A percentile compares a stretch with the other conserved stretches of the same genome.
phyloP scores from a whole-genome alignment of 2,888 invertebrate species.

The Argynnis bischoffii region DNA sequence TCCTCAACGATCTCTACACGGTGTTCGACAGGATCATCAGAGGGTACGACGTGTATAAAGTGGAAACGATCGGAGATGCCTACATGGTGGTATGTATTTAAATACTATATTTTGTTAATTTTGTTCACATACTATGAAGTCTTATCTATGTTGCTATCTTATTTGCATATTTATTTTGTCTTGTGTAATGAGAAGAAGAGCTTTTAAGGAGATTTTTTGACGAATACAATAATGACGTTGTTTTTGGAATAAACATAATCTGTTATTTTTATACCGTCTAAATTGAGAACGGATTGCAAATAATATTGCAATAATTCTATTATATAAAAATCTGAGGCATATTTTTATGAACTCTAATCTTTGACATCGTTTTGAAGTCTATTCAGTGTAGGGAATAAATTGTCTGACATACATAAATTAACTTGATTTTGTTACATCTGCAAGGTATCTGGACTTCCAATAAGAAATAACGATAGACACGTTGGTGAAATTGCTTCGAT shows the following conservation, averaged over 20 bases:
- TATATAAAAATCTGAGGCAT: too few species aligned
- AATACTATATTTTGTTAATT: not conserved
- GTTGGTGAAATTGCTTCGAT: conserved; percentile 97
- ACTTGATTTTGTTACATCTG: not conserved
- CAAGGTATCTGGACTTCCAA: conserved; percentile 93
- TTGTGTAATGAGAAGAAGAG: too few species aligned
- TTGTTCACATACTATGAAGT: not conserved
- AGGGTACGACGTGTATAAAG: conserved; percentile 99
- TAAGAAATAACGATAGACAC: conserved; percentile 92
- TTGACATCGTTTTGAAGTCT: too few species aligned
- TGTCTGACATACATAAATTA: not conserved
- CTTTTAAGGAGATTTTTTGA: too few species aligned
- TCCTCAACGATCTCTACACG: conserved; percentile 98
- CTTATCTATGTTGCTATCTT: too few species aligned
- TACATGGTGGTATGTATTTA: conserved; percentile 83
- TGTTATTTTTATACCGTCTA: too few species aligned
- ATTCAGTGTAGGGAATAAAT: not conserved
- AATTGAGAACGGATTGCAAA: too few species aligned
- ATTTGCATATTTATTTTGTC: too few species aligned
- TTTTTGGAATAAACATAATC: too few species aligned
- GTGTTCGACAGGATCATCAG: conserved; percentile 97
- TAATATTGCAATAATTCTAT: too few species aligned
- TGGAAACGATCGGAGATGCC: conserved; percentile 95
- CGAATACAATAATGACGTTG: too few species aligned
- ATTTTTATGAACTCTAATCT: too few species aligned